Base-by-base conservation (phyloP, 2,113 vertebrate genomes). In the Carassius gibelio region DNA sequence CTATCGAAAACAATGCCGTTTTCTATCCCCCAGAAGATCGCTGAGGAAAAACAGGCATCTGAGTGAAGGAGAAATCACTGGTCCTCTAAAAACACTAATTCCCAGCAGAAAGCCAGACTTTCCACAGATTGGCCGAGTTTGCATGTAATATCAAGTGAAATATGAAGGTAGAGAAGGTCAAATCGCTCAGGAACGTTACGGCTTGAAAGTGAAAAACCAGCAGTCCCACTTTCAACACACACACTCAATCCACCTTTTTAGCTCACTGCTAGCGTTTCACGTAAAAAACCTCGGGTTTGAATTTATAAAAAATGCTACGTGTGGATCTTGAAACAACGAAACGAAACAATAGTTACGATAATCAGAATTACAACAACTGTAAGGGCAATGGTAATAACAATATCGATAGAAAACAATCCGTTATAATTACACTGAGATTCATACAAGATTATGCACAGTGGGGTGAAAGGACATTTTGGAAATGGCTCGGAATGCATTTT, bases 71-170 rank as follows among this genome's bases (percentile, higher is more conserved):
- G 42, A 68, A 52, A 82, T 52, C 21, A 55, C 87, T 91, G 91
- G 91, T 91, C 92, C 80, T 82, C 86, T 88, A 86, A 91, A 68
- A 91, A 90, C 34, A 84, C 89, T 93, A 92, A 93, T 94, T 94
- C 94, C 93, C 92, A 86, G 87, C 86, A 92, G 92, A 89, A 85
- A 91, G 92, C 88, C 91, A 93, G 93, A 94, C 92, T 93, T 94
- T 93, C 93, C 92, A 94, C 92, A 82, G 92, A 93, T 92, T 90
- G 91, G 93, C 94, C 90, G 90, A 92, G 93, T 91, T 92, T 88
- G 90, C 92, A 85, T 89, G 94, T 93, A 94, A 95, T 94, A 94
- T 94, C 90, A 92, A 91, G 90, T 90, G 84, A 91, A 90, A 93
- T 92, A 93, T 91, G 91, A 90, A 92, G 92, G 91, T 89, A 88